Percentiles rank a stretch among this genome's conserved stretches.
These are phyloP conservation scores for Patella pellucida DNA, from an alignment of 2,888 invertebrate species.

Conservation along the genomic window DNA sequence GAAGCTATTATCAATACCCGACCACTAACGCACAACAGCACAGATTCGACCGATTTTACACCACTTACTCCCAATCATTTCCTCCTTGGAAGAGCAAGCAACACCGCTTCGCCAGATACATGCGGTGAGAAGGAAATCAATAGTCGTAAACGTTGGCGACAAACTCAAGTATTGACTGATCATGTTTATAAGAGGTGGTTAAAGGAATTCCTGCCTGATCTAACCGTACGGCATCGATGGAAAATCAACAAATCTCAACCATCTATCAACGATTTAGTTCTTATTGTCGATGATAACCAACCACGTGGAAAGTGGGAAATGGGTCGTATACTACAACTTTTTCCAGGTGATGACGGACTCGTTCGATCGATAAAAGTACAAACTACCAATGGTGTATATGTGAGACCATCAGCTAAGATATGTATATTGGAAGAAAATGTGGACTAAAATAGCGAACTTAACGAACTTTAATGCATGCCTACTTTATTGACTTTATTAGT, in stretches of 20 bases:
- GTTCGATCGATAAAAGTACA: neutral
- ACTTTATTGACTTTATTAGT: too few relatives aligned
- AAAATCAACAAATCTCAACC: neutral
- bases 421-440: neutral
- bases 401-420: neutral
- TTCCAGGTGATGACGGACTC: neutral
- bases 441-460: neutral
- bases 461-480: too few relatives aligned
- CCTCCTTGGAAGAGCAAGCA: conserved; percentile 11
- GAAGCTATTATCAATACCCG: conserved; percentile 24
- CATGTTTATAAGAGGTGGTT: neutral
- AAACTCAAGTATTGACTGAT: neutral
- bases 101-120: neutral
- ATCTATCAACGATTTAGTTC: neutral
- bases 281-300: neutral
- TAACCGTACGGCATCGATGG: neutral
- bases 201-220: neutral
- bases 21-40: conserved; percentile 24
- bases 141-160: conserved; percentile 21
- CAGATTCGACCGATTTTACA: conserved; percentile 19
- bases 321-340: neutral
- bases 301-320: neutral
- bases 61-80: conserved; percentile 29
- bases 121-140: conserved; percentile 8
- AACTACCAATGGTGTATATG: neutral